Evolutionary conservation across 2,113 vertebrate species (phyloP), one percentile per base, ranked within the genome.

Genomic region (Fulica atra): DNA sequence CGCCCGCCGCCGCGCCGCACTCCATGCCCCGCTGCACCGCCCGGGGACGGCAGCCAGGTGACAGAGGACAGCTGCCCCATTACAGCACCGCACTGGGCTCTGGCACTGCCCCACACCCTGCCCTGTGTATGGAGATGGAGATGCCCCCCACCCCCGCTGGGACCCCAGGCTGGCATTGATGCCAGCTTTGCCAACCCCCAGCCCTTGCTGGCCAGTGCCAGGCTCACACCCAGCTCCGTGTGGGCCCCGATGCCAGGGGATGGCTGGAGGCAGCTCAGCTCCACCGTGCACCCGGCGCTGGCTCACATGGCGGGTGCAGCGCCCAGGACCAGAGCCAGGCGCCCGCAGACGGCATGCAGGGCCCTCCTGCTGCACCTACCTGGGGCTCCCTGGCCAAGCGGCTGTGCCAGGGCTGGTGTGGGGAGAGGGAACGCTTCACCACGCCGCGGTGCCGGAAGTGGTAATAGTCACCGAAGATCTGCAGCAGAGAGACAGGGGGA

Each of bases 401-500:
- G 85, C 98, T 96, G 80, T 99, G 98, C 92, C 98, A 97, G 84
- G 89, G 96, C 71, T 97, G 98, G 97, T 99, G 99, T 84, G 98
- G 98, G 0, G 98, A 98, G 93, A 99, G 97, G 36, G 99, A 99
- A 79, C 99, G 98, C 97, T 99, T 99, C 93, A 97, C 98, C 97
- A 99, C 98, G 0, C 96, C 98, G 4, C 94, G 97, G 97, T 99
- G 99, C 94, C 97, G 96, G 68, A 99, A 99, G 97, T 99, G 99
- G 98, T 99, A 99, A 97, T 99, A 99, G 97, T 99, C 98, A 1
- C 98, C 98, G 23, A 99, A 99, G 88, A 99, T 99, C 99, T 99
- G 96, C 61, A 97, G 91, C 38, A 72, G 77, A 93, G 76, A 65
- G 77, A 71, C 66, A 44, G 85, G 9, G 21, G 65, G 76, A 48